Evolutionary conservation across 1,140 invertebrate species (phyloP).

Genomic region (Drosophila leontia): DNA sequence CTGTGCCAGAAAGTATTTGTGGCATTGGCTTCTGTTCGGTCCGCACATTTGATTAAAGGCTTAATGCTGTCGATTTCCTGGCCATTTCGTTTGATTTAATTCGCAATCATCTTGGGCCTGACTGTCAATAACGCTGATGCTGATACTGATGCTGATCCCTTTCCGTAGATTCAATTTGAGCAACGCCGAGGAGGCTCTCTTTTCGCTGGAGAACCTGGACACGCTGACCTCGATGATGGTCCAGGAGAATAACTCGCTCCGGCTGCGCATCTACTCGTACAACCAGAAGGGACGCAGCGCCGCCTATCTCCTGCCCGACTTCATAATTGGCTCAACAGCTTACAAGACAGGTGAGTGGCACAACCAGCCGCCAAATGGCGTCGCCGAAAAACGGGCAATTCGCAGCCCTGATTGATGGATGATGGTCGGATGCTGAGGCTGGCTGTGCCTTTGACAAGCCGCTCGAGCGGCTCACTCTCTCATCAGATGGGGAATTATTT

Average conservation of each 20-base stretch:
- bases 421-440: slow-evolving; percentile 20
- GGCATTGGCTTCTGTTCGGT: slow-evolving; percentile 46
- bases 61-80: slow-evolving; percentile 66
- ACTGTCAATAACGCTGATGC: slow-evolving; percentile 12
- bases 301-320: slow-evolving; percentile 75
- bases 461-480: slow-evolving; percentile 17
- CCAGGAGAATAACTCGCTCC: slow-evolving; percentile 82
- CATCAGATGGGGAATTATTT: slow-evolving; percentile 38
- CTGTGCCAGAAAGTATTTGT: slow-evolving; percentile 60
- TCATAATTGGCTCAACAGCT: slow-evolving; percentile 83
- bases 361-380: slow-evolving; percentile 44
- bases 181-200: slow-evolving; percentile 81
- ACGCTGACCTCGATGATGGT: slow-evolving; percentile 81
- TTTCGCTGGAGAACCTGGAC: slow-evolving; percentile 82
- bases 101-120: slow-evolving; percentile 41
- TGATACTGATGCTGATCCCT: slow-evolving; percentile 9
- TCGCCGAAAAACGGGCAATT: slow-evolving; percentile 39
- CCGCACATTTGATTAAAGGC: slow-evolving; percentile 76
- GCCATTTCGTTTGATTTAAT: slow-evolving; percentile 72
- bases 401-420: slow-evolving; percentile 56
- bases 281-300: slow-evolving; percentile 84
- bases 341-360: slow-evolving; percentile 84
- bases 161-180: slow-evolving; percentile 79
- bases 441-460: slow-evolving; percentile 62
- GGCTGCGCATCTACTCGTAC: slow-evolving; percentile 79